Evolutionary conservation across 2,113 vertebrate genomes (phyloP), one percentile per base, ranked within the genome.

Genomic region (Pteronura brasiliensis): DNA sequence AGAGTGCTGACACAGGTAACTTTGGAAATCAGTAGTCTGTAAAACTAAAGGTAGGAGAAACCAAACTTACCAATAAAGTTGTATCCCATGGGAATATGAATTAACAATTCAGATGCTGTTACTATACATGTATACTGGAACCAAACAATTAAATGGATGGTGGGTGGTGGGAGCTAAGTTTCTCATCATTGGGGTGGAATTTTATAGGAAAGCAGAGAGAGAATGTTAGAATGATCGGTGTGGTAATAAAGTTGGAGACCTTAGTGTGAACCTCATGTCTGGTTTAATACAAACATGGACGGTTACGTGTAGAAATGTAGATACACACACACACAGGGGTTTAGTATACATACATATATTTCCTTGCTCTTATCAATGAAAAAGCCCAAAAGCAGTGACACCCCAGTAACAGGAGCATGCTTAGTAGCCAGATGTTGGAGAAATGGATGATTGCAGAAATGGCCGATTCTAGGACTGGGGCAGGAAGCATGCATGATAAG

Each of bases 11-110:
- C 84, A 21, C 65, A 57, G 47, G 90, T 79, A 74, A 84, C 76
- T 93, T 90, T 79, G 25, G 47, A 87, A 97, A 87, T 59, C 47
- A 65, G 1, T 15, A 49, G 36, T 93, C 74, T 90, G 17, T 79
- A 92, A 87, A 94, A 87, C 39, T 71, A 59, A 89, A 95, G 61
- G 36, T 39, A 29, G 71, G 93, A 20, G 57, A 93, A 67, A n/a
- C 57, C 44, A 52, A 92, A 44, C 9, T 49, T 31, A 36, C 42
- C 93, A 57, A 52, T 74, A 39, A 63, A 67, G 63, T 88, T 61
- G 25, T 76, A 20, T 90, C 47, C 59, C 34, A 2, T n/a, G 67
- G 55, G 18, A n/a, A 29, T 63, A 29, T 44, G 44, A 42, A 27
- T 80, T 86, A 12, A 74, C 65, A 55, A 6, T 93, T 91, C 57